These are phyloP conservation scores for Hemiprocne comata DNA, from an alignment of 2,113 vertebrate species.

Conservation along the genomic window DNA sequence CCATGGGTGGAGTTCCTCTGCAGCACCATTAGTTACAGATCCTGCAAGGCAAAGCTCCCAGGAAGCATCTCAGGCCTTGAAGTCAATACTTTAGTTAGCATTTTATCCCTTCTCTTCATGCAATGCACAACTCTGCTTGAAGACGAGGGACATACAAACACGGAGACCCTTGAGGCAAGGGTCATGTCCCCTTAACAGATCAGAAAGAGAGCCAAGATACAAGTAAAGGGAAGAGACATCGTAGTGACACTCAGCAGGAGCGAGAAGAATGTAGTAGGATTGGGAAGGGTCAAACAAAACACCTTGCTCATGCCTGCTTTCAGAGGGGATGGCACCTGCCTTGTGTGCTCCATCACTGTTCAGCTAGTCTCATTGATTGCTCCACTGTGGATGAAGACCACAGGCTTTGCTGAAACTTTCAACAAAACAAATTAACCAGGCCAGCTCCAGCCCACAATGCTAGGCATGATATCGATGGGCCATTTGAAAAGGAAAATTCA, in stretches of 20 bases:
- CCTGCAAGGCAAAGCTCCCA: neutral
- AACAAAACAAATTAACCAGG: slow-evolving; percentile 48
- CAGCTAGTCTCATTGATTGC: neutral
- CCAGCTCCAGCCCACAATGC: slow-evolving; percentile 2
- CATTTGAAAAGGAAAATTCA: slow-evolving; percentile 52
- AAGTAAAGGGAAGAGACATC: accelerated
- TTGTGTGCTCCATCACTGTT: neutral
- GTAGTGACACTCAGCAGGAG: neutral
- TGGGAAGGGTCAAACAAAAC: neutral
- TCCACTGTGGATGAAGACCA: slow-evolving; percentile 9
- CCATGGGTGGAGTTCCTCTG: neutral
- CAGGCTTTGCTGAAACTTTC: slow-evolving; percentile 9
- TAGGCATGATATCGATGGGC: neutral
- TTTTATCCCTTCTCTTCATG: neutral
- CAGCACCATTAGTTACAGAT: neutral
- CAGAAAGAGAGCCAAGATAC: neutral
- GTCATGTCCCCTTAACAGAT: neutral
- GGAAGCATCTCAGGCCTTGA: neutral
- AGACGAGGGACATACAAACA: neutral
- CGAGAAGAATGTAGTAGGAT: neutral
- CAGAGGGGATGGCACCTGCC: neutral
- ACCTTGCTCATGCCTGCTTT: neutral
- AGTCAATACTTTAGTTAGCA: neutral
- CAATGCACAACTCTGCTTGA: neutral
- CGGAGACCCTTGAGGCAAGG: neutral